Evolutionary conservation across 2,113 vertebrate species (phyloP).

Genomic region (Dendrocopos noguchii): DNA sequence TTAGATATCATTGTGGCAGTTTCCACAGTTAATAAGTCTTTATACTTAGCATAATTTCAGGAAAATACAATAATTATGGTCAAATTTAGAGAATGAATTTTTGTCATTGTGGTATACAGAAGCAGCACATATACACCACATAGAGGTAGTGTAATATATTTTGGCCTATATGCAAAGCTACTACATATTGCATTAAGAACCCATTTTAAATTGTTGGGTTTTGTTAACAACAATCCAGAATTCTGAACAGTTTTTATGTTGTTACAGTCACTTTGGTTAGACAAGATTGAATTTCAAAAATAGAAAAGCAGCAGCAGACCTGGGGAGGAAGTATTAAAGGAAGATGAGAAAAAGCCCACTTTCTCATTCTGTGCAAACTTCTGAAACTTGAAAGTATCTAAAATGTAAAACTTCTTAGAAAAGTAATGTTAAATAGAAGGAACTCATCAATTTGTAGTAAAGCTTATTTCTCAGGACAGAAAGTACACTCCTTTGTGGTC

Average conservation of each 20-base stretch:
- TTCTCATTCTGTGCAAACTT: not conserved
- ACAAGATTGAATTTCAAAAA: not conserved
- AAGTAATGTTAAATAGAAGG: not conserved
- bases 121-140: not conserved
- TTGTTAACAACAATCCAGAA: not conserved
- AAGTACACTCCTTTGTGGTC: not conserved
- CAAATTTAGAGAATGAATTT: not conserved
- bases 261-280: not conserved
- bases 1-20: not conserved
- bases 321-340: not conserved
- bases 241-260: not conserved
- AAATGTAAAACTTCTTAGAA: not conserved
- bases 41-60: not conserved
- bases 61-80: not conserved
- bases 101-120: not conserved
- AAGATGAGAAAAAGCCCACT: not conserved
- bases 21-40: not conserved
- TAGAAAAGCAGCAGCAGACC: not conserved
- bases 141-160: not conserved
- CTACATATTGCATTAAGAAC: not conserved
- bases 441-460: not conserved
- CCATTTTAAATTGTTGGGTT: not conserved
- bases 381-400: not conserved
- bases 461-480: not conserved
- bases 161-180: not conserved